A percentile compares a stretch with the other conserved stretches of the same genome.
Evolutionary conservation across 2,888 invertebrate genomes (phyloP).

Genomic region (Steinernema carpocapsae): DNA sequence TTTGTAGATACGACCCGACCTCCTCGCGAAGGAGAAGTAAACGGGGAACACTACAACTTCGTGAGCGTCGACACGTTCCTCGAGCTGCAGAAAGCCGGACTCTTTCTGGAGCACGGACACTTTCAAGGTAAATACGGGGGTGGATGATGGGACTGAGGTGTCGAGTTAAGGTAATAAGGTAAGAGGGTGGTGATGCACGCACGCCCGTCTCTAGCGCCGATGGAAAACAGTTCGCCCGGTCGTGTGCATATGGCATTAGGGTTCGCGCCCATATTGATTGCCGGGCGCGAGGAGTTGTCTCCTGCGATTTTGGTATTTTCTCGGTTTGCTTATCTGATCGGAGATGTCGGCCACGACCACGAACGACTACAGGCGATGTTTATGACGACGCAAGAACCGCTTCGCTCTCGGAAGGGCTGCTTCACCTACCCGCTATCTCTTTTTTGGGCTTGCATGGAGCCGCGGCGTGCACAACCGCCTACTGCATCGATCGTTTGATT

Average conservation of each 20-base stretch:
- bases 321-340: conserved; percentile 33
- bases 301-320: conserved; percentile 30
- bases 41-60: conserved; percentile 97
- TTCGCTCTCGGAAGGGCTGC: background rate
- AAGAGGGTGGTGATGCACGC: conserved; percentile 21
- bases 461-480: background rate
- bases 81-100: conserved; percentile 36
- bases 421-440: background rate
- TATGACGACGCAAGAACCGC: background rate
- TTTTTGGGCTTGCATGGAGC: background rate
- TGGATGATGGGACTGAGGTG: too few relatives aligned
- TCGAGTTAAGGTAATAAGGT: conserved; percentile 1
- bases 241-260: conserved; percentile 17
- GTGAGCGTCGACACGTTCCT: conserved; percentile 77
- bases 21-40: conserved; percentile 87
- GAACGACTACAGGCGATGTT: conserved; percentile 8
- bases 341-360: conserved; percentile 32
- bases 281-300: conserved; percentile 12
- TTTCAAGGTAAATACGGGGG: conserved; percentile 73
- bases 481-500: conserved; percentile 21
- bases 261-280: conserved; percentile 31
- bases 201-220: conserved; percentile 27
- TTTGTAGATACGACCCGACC: conserved; percentile 85
- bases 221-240: conserved; percentile 9
- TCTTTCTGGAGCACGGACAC: conserved; percentile 75